These are phyloP conservation scores for Ageneiosus marmoratus DNA, from an alignment of 2,113 vertebrate genomes.

Conservation along the genomic window DNA sequence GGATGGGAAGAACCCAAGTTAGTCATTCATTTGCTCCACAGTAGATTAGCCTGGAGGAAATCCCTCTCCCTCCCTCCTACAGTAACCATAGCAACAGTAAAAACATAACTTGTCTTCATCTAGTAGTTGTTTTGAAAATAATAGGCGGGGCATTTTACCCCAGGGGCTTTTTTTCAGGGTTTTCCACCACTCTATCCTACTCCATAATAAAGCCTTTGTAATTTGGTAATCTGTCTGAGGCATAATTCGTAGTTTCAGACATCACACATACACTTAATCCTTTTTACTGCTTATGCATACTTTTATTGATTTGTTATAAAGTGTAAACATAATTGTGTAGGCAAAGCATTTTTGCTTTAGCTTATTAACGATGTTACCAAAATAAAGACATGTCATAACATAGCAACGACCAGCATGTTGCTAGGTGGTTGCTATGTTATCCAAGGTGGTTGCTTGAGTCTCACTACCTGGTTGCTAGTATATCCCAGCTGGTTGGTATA, in stretches of 20 bases:
- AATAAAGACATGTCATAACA: too few species aligned
- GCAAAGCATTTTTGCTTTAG: neutral
- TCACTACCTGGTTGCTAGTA: neutral
- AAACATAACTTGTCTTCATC: too few species aligned
- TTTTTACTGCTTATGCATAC: neutral
- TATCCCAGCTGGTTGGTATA: neutral
- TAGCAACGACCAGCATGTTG: too few species aligned
- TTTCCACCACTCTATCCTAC: too few species aligned
- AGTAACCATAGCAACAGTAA: too few species aligned
- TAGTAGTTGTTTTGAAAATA: too few species aligned
- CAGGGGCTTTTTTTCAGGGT: too few species aligned
- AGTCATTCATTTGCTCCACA: neutral
- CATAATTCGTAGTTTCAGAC: neutral
- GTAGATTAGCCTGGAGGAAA: too few species aligned
- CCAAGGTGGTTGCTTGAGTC: neutral
- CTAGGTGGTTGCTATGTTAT: neutral
- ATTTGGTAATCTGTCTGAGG: neutral
- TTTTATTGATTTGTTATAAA: neutral
- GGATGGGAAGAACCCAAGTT: neutral
- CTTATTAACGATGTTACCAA: neutral
- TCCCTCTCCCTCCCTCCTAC: too few species aligned
- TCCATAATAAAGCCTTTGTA: too few species aligned
- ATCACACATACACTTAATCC: neutral
- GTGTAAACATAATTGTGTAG: neutral
- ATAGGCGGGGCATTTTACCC: too few species aligned